A percentile compares a stretch with the other conserved stretches of the same genome.
Evolutionary conservation across 2,888 invertebrate genomes (phyloP).

Genomic region (Megastigmus dorsalis): DNA sequence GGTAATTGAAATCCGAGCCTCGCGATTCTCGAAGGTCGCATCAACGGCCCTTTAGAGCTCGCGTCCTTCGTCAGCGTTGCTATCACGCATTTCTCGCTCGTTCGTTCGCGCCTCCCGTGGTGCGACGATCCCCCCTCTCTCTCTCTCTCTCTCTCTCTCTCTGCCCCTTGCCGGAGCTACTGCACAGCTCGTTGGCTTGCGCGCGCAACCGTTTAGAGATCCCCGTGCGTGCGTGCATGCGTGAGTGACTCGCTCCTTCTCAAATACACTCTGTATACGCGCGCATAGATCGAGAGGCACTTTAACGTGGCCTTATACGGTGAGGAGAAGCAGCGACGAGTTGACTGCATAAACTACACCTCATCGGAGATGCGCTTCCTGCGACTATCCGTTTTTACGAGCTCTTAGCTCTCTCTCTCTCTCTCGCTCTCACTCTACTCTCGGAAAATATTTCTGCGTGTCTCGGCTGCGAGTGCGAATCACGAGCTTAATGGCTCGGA

Average conservation of each 20-base stretch:
- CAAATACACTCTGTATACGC: background rate
- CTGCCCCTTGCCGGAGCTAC: background rate
- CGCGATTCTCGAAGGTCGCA: background rate
- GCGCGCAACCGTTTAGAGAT: background rate
- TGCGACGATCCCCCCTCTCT: background rate
- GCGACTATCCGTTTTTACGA: too few relatives aligned
- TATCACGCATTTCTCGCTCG: too few relatives aligned
- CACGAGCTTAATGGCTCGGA: too few relatives aligned
- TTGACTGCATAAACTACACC: too few relatives aligned
- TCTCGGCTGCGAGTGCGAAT: background rate
- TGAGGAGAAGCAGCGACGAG: too few relatives aligned
- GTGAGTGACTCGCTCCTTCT: background rate
- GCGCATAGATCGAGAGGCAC: too few relatives aligned
- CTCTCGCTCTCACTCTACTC: too few relatives aligned
- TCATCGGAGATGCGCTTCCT: too few relatives aligned
- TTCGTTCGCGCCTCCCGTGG: slow-evolving; percentile 4
- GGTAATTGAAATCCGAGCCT: slow-evolving; percentile 41
- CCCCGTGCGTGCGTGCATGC: background rate
- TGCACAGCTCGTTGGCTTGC: background rate
- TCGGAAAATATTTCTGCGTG: slow-evolving; percentile 26
- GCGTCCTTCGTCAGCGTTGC: slow-evolving; percentile 4
- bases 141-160: slow-evolving; percentile 22
- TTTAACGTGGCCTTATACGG: too few relatives aligned
- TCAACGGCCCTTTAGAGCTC: background rate
- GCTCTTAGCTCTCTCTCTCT: too few relatives aligned